Evolutionary conservation across 2,888 invertebrate genomes (phyloP).

Genomic region (Bursaphelenchus okinawaensis): DNA sequence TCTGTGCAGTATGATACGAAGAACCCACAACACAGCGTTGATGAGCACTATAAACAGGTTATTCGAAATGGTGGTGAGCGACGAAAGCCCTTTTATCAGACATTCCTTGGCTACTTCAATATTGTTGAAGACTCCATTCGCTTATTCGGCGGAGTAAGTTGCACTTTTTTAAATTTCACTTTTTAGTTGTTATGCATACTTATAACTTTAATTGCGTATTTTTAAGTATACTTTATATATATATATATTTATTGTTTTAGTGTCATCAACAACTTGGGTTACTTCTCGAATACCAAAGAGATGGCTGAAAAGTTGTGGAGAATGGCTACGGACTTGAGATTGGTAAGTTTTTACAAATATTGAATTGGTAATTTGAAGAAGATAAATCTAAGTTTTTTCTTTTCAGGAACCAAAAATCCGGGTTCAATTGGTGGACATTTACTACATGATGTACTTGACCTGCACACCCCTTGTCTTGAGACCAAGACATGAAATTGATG

Average conservation of each 20-base stretch:
- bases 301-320: constrained; percentile 6
- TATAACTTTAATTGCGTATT: too few species aligned
- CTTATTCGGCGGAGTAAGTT: constrained; percentile 20
- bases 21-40: constrained; percentile 15
- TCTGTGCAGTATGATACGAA: constrained; percentile 24
- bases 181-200: too few species aligned
- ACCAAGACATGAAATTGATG: not conserved
- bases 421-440: constrained; percentile 24
- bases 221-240: not conserved
- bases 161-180: not conserved
- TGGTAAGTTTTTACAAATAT: constrained; percentile 12
- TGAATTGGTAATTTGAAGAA: too few species aligned
- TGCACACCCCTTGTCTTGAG: constrained; percentile 8
- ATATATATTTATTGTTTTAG: not conserved
- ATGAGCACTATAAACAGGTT: constrained; percentile 16
- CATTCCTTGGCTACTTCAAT: constrained; percentile 16
- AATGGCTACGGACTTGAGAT: not conserved
- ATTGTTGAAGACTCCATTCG: constrained; percentile 20
- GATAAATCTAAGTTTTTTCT: not conserved
- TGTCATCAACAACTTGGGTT: not conserved
- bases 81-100: constrained; percentile 25
- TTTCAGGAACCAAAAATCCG: constrained; percentile 31
- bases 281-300: constrained; percentile 12
- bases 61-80: constrained; percentile 20
- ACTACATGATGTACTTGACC: constrained; percentile 26